Conservation (phyloP, 1,140 invertebrate species). For the Heliothis subflexa region DNA sequence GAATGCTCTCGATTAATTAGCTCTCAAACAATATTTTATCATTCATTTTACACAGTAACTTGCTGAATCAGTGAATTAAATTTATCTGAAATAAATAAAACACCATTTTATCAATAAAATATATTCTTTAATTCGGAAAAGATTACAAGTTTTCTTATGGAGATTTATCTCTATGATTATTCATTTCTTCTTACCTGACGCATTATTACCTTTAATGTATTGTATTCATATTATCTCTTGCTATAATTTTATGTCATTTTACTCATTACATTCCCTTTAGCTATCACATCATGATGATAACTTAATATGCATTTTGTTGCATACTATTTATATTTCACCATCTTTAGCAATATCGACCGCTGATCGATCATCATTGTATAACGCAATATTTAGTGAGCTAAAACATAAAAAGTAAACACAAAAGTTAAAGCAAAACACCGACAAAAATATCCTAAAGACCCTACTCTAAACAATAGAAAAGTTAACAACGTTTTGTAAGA, state of each 20-base stretch:
- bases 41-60: no score
- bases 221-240: background rate
- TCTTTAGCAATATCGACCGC: no score
- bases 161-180: no score
- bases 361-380: conserved; percentile 12
- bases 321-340: background rate
- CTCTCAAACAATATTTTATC: no score
- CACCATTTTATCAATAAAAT: no score
- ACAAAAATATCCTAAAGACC: background rate
- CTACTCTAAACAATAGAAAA: background rate
- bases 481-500: background rate
- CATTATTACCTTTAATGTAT: background rate
- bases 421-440: background rate
- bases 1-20: no score
- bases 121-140: no score
- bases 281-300: background rate
- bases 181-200: background rate
- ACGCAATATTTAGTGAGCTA: background rate
- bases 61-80: no score
- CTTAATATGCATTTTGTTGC: background rate
- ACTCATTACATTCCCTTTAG: background rate
- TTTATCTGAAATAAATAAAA: no score
- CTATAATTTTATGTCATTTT: background rate
- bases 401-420: conserved; percentile 33
- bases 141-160: no score